Evolutionary conservation across 2,113 vertebrate genomes (phyloP).

Genomic region (Phaetusa simplex): DNA sequence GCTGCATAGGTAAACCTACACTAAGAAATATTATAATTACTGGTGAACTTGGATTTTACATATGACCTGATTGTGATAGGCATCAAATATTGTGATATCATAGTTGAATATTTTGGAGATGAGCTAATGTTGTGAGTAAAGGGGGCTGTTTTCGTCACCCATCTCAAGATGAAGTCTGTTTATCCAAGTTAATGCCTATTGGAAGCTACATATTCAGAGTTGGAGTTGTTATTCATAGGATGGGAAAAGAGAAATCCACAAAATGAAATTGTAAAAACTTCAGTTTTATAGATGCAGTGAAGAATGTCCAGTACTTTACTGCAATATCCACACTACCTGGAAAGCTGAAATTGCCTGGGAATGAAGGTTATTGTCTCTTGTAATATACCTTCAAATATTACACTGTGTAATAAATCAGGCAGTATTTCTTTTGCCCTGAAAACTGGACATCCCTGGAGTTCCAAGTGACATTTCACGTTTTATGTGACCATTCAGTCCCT

Average conservation of each 20-base stretch:
- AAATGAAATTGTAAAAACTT: conserved; percentile 69
- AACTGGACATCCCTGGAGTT: conserved; percentile 63
- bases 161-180: background rate
- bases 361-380: conserved; percentile 69
- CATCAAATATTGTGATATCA: background rate
- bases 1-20: background rate
- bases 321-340: conserved; percentile 64
- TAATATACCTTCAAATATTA: conserved; percentile 59
- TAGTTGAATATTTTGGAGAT: background rate
- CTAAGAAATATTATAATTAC: background rate
- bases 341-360: conserved; percentile 66
- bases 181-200: background rate
- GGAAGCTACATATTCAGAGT: background rate
- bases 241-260: conserved; percentile 35
- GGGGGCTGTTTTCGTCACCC: background rate
- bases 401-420: conserved; percentile 62
- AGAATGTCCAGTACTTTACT: conserved; percentile 64
- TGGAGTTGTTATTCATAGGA: conserved; percentile 35
- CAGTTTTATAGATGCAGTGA: conserved; percentile 63
- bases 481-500: conserved; percentile 39
- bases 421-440: conserved; percentile 61
- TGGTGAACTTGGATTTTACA: background rate
- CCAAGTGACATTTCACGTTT: conserved; percentile 69
- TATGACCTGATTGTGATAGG: background rate
- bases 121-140: background rate